Evolutionary conservation across 2,888 invertebrate genomes (phyloP).

Genomic region (Nowickia ferox): DNA sequence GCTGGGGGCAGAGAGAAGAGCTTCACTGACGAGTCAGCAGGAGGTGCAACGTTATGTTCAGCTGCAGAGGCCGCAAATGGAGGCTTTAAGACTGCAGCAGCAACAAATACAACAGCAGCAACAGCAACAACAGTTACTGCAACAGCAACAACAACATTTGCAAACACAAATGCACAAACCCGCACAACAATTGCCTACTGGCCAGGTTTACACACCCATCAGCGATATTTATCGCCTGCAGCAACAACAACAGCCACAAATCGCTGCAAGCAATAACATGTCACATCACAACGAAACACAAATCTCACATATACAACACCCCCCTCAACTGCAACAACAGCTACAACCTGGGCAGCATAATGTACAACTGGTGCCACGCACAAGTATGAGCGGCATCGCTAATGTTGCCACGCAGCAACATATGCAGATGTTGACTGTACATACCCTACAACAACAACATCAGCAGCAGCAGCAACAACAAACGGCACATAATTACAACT

Average conservation of each 20-base stretch:
- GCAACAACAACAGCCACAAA: conserved; percentile 78
- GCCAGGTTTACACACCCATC: conserved; percentile 79
- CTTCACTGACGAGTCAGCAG: conserved; percentile 73
- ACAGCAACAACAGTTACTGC: conserved; percentile 69
- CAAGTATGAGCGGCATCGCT: conserved; percentile 82
- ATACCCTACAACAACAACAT: conserved; percentile 77
- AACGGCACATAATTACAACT: conserved; percentile 75
- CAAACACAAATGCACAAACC: conserved; percentile 73
- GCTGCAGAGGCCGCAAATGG: conserved; percentile 78
- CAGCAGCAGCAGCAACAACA: conserved; percentile 79
- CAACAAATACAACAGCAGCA: conserved; percentile 69
- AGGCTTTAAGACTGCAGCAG: conserved; percentile 76
- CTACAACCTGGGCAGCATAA: conserved; percentile 76
- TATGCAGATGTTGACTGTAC: conserved; percentile 78
- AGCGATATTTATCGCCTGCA: conserved; percentile 80
- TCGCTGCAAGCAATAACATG: conserved; percentile 75
- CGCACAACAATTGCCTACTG: conserved; percentile 74
- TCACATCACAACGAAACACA: conserved; percentile 73
- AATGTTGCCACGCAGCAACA: conserved; percentile 80
- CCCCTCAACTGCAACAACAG: conserved; percentile 72
- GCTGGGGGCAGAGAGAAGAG: conserved; percentile 75
- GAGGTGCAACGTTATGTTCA: conserved; percentile 82
- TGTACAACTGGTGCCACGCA: conserved; percentile 76
- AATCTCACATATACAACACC: conserved; percentile 76
- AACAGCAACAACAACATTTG: conserved; percentile 71